These are phyloP conservation scores for Theonella swinhoei DNA, from an alignment of 37 sponge, comb jelly and placozoan species.

Conservation along the genomic window DNA sequence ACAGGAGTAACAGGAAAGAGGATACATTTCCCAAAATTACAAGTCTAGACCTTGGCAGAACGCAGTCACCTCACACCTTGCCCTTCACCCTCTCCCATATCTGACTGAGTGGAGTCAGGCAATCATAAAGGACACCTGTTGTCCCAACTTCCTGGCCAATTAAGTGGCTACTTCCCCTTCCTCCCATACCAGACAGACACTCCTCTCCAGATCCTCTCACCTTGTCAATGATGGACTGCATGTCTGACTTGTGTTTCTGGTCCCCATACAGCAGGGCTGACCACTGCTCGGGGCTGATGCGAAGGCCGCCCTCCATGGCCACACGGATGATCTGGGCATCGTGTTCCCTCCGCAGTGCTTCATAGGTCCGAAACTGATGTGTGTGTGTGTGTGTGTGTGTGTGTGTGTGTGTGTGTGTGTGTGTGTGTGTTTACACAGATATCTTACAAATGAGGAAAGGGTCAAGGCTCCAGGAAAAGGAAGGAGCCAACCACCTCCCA, in stretches of 20 bases:
- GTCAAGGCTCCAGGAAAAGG: not conserved
- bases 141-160: too few relatives aligned
- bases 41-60: not conserved
- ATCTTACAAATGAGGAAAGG: not conserved
- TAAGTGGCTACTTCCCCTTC: too few relatives aligned
- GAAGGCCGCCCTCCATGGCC: constrained; percentile 92
- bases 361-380: constrained; percentile 82
- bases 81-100: too few relatives aligned
- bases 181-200: too few relatives aligned
- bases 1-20: not conserved
- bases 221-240: constrained; percentile 99
- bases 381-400: too few relatives aligned
- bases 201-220: too few relatives aligned
- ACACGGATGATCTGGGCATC: constrained; percentile 95
- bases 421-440: not conserved
- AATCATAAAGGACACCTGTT: too few relatives aligned
- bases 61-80: not conserved
- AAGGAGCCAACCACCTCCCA: not conserved
- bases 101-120: too few relatives aligned
- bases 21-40: not conserved
- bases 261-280: constrained; percentile 89
- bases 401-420: not conserved
- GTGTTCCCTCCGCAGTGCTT: constrained; percentile 87
- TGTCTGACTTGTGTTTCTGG: constrained; percentile 88
- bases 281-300: constrained; percentile 96